Base-by-base conservation (phyloP, 2,113 vertebrate genomes). In the Halichoerus grypus region DNA sequence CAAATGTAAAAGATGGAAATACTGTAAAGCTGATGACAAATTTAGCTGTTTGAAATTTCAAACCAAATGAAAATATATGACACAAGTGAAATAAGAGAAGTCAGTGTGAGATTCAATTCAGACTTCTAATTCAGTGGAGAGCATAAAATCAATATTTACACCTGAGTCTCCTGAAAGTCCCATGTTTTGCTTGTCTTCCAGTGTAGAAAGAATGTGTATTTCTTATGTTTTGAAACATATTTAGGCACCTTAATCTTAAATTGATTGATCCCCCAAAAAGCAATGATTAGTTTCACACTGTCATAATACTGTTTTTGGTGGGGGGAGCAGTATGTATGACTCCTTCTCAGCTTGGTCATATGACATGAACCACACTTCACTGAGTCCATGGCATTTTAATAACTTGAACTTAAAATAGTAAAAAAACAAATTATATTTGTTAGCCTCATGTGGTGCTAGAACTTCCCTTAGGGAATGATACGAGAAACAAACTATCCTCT, bases 391-490 rank as follows among this genome's bases (percentile, higher is more conserved):
- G 59, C 59, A 79, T 94, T 90, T 95, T 91, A 96, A 65, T 95
- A 96, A 94, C 7, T 94, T 89, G 72, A 86, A 85, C 63, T 97
- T 97, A 89, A 95, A 96, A 67, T 92, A 59, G 15, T 42, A 87
- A 94, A 74, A 94, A 57, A 53, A 2, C 3, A 93, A 82, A 67
- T 53, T 77, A 46, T 65, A 90, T 81, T 88, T 89, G 33, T 89
- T 84, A 92, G 14, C 36, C 26, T 19, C 57, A n/a, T 80, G 39
- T 82, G 51, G 63, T 83, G 5, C 10, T 88, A 67, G 53, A 80
- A 16, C 21, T 63, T 49, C 33, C 88, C 76, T 49, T 39, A 84
- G 13, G 49, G 85, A 94, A 15, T 76, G 36, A 61, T 67, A 65
- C 1, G 53, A 94, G 53, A 83, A 55, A 39, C 51, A 92, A 59